Conservation (phyloP, 2,113 vertebrate genomes). For the Hippocampus mohnikei region DNA sequence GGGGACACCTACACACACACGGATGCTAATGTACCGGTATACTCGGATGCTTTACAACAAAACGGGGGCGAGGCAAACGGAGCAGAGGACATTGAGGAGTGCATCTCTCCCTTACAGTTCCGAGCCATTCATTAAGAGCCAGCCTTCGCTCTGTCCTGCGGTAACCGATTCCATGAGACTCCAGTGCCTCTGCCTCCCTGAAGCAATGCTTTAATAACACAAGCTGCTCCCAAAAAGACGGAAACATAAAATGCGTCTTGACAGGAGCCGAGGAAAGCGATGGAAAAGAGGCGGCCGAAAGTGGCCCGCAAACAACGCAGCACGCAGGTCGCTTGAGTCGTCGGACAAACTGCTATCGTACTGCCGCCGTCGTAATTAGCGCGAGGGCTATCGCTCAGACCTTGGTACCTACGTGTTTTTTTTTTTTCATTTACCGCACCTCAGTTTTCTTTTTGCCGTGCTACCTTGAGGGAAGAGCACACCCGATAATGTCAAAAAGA, state of each 20-base stretch:
- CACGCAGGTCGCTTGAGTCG: background rate
- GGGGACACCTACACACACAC: slow-evolving; percentile 35
- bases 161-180: slow-evolving; percentile 35
- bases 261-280: slow-evolving; percentile 26
- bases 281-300: slow-evolving; percentile 2
- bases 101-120: slow-evolving; percentile 50
- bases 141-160: slow-evolving; percentile 30
- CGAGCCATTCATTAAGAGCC: slow-evolving; percentile 60
- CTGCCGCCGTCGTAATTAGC: too few relatives aligned
- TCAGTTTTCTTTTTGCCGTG: background rate
- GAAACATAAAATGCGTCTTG: slow-evolving; percentile 36
- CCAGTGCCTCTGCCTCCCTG: slow-evolving; percentile 18
- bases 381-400: background rate
- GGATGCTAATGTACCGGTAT: slow-evolving; percentile 33
- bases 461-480: background rate
- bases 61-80: background rate
- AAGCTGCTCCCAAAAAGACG: slow-evolving; percentile 11
- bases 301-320: slow-evolving; percentile 16
- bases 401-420: background rate
- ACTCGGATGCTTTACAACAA: slow-evolving; percentile 12
- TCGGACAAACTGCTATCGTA: too few relatives aligned
- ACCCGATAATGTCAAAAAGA: slow-evolving; percentile 34
- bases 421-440: background rate
- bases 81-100: slow-evolving; percentile 41
- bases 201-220: slow-evolving; percentile 31